Evolutionary conservation across 2,888 invertebrate species (phyloP), one percentile per base, ranked within the genome.

Genomic region (Drosophila tripunctata): DNA sequence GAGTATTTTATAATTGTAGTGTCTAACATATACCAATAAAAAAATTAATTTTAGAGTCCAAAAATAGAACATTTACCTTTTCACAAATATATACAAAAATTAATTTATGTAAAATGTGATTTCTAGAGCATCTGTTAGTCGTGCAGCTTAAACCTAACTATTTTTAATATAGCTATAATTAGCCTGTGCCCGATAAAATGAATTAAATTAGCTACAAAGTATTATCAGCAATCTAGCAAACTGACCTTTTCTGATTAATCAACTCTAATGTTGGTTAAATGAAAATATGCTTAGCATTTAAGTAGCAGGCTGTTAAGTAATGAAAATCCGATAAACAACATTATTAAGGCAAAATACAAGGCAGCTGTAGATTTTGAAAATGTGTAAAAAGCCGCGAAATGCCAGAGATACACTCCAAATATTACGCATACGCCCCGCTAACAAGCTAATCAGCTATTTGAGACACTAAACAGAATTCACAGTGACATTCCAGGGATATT

Each of bases 391-490:
- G 1, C 22, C 22, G 14, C 24, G 10, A 43, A 43, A 24, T 24
- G 22, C 24, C 22, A 10, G 14, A 2, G 2, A 3, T 43, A 4
- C 14, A 3, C 12, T 1, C 8, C 30, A 35, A 45, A 67, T 50
- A 41, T 43, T 14, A 17, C 51, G 50, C 35, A 40, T 38, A 36
- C 31, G 36, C 40, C 21, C 24, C 10, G n/a, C 22, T 10, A 21
- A 48, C 14, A 15, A 8, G 10, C 14, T 44, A 38, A 45, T 48
- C 17, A 55, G 64, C 43, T 48, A 56, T 55, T 64, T 45, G 44
- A 44, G 41, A 22, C 48, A 63, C 62, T 43, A 15, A 8, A 19
- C 41, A 44, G 52, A 56, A 67, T 67, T 57, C 27, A 4, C 43
- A 30, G 10, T 40, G 56, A 45, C 24, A 63, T 72, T 47, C 35